These are phyloP conservation scores for Sigmodon hispidus DNA, from an alignment of 2,113 vertebrate genomes.

Conservation along the genomic window DNA sequence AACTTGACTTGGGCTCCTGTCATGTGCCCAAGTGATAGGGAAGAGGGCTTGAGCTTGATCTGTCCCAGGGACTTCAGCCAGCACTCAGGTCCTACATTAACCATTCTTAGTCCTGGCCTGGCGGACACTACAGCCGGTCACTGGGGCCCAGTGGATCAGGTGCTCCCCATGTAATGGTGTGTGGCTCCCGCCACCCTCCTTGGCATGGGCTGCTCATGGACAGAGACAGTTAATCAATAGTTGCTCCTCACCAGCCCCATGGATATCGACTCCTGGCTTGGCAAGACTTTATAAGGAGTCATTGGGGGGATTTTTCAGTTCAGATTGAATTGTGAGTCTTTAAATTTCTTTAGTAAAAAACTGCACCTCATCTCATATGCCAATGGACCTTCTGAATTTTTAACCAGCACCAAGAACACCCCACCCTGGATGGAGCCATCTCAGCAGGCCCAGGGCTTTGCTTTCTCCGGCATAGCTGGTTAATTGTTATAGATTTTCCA, in stretches of 20 bases:
- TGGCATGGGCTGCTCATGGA: constrained; percentile 84
- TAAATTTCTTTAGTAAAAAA: constrained; percentile 86
- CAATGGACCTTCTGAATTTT: constrained; percentile 82
- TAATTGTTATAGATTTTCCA: constrained; percentile 83
- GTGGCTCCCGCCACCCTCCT: constrained; percentile 80
- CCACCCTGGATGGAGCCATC: constrained; percentile 47
- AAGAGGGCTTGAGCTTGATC: constrained; percentile 6
- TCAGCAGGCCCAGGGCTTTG: constrained; percentile 59
- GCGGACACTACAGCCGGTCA: constrained; percentile 22
- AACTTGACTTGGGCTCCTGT: constrained; percentile 11
- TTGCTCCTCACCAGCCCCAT: constrained; percentile 82
- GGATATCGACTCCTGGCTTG: constrained; percentile 85
- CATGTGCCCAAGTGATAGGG: neutral
- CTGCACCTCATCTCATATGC: constrained; percentile 75
- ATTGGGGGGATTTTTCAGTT: constrained; percentile 83
- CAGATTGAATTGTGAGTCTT: constrained; percentile 86
- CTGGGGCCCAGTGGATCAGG: constrained; percentile 66
- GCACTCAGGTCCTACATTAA: constrained; percentile 32
- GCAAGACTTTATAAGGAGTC: constrained; percentile 87
- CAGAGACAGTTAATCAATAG: constrained; percentile 87
- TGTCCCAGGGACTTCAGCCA: constrained; percentile 40
- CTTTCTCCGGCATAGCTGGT: constrained; percentile 72
- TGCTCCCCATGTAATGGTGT: constrained; percentile 62
- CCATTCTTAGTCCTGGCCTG: constrained; percentile 64
- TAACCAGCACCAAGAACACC: constrained; percentile 76